phyloP scores from a whole-genome alignment of 1,140 invertebrate species.

The Melitaea cinxia region DNA sequence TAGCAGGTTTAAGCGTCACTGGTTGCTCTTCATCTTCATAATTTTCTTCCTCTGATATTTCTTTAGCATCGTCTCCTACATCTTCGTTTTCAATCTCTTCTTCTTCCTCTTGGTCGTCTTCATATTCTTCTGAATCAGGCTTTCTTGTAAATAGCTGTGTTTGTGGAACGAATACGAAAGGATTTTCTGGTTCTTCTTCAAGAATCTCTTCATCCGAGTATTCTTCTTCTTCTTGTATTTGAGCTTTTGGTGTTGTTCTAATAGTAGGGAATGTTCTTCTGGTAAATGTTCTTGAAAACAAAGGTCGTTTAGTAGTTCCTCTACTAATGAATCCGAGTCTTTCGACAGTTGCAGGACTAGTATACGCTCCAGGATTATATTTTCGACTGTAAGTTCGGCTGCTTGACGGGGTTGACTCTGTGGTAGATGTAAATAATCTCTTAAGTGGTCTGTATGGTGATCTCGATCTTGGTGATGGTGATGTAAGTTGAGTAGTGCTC shows the following conservation, averaged over 20 bases:
- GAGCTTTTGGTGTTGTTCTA: conserved; percentile 57
- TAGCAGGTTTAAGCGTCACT: conserved; percentile 48
- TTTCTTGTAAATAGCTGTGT: conserved; percentile 73
- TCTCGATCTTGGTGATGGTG: conserved; percentile 56
- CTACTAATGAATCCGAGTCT: conserved; percentile 54
- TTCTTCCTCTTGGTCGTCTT: conserved; percentile 64
- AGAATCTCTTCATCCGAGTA: conserved; percentile 77
- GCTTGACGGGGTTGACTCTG: conserved; percentile 66
- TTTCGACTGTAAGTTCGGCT: conserved; percentile 76
- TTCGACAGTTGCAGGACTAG: conserved; percentile 69
- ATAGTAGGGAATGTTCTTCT: conserved; percentile 67
- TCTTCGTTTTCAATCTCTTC: conserved; percentile 50
- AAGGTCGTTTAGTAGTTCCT: conserved; percentile 59
- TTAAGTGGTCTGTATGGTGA: conserved; percentile 72
- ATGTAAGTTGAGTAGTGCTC: conserved; percentile 54
- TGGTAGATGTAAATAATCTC: conserved; percentile 71
- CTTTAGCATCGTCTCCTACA: conserved; percentile 45
- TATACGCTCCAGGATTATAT: conserved; percentile 77
- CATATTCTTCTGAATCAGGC: conserved; percentile 61
- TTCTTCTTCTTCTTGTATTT: conserved; percentile 72
- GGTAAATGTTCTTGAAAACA: conserved; percentile 65
- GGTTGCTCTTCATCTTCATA: conserved; percentile 54
- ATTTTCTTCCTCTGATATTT: conserved; percentile 54
- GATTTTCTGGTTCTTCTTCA: conserved; percentile 77
- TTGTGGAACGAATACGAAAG: conserved; percentile 74